Evolutionary conservation across 1,140 invertebrate genomes (phyloP).

Genomic region (Dryas iulia): DNA sequence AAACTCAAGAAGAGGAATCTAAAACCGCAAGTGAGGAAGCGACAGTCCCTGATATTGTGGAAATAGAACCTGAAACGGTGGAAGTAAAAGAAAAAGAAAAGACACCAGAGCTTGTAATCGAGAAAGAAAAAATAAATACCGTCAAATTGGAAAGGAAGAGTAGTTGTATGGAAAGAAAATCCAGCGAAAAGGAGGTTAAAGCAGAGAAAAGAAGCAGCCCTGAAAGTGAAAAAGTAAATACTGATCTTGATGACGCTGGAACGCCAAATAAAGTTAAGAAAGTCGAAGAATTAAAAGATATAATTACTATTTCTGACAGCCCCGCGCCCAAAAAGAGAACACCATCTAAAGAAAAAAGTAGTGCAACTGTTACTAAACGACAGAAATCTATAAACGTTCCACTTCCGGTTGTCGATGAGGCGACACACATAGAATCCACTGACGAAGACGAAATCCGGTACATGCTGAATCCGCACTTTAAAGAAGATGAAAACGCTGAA

Average conservation of each 20-base stretch:
- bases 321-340: conserved; percentile 54
- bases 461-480: conserved; percentile 69
- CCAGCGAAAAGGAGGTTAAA: neutral
- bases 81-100: neutral
- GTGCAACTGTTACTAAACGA: conserved; percentile 49
- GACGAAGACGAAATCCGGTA: conserved; percentile 73
- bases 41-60: conserved; percentile 9
- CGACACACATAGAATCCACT: conserved; percentile 44
- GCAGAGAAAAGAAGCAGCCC: conserved; percentile 17
- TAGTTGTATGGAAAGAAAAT: conserved; percentile 14
- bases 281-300: conserved; percentile 36
- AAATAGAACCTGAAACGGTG: conserved; percentile 12
- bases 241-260: neutral
- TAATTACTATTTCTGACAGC: conserved; percentile 36
- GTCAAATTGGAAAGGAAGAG: conserved; percentile 20
- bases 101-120: neutral
- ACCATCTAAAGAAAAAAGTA: conserved; percentile 49
- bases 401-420: conserved; percentile 28
- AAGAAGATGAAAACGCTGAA: conserved; percentile 44
- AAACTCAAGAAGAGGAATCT: conserved; percentile 12
- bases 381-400: conserved; percentile 41
- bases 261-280: conserved; percentile 29
- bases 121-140: neutral
- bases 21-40: conserved; percentile 7
- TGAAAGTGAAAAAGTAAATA: conserved; percentile 13